phyloP scores from a whole-genome alignment of 2,888 invertebrate genomes.

The Tanypteryx hageni region DNA sequence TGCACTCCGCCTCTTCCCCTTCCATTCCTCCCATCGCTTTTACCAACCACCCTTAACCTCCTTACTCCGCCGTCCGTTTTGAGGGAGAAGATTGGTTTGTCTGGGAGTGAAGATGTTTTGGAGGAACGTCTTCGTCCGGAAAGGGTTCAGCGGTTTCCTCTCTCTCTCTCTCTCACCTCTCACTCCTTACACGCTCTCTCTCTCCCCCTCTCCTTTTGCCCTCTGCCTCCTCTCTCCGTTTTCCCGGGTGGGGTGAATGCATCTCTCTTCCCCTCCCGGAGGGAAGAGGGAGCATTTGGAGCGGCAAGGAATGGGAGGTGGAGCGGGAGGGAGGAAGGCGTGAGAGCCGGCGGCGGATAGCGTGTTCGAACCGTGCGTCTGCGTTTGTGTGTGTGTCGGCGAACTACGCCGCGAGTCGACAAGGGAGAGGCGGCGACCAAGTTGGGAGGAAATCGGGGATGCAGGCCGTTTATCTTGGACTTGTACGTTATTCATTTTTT shows the following conservation, averaged over 20 bases:
- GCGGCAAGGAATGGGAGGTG: not conserved
- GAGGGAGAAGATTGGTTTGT: slow-evolving; percentile 51
- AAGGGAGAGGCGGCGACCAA: slow-evolving; percentile 1
- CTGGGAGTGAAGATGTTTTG: slow-evolving; percentile 31
- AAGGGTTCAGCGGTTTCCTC: not conserved
- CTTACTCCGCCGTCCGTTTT: slow-evolving; percentile 38
- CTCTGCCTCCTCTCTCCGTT: too few species aligned
- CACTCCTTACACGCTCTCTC: too few species aligned
- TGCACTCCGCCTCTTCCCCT: not conserved
- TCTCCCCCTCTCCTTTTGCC: too few species aligned
- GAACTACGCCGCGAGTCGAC: not conserved
- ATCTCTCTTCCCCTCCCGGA: too few species aligned
- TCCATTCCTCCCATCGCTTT: not conserved
- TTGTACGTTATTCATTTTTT: too few species aligned
- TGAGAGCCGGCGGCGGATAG: not conserved
- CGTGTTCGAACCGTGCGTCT: not conserved
- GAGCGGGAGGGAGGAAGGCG: not conserved
- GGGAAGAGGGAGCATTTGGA: not conserved
- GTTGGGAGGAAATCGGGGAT: not conserved
- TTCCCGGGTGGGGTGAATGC: too few species aligned
- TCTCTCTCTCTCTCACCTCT: too few species aligned
- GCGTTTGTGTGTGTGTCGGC: not conserved
- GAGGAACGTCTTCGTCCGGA: slow-evolving; percentile 33
- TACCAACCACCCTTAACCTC: slow-evolving; percentile 44
- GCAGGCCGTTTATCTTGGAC: not conserved